Percentiles rank a stretch among this genome's conserved stretches.
These are phyloP conservation scores for Hiodon alosoides DNA, from an alignment of 2,113 vertebrate species.

Conservation along the genomic window DNA sequence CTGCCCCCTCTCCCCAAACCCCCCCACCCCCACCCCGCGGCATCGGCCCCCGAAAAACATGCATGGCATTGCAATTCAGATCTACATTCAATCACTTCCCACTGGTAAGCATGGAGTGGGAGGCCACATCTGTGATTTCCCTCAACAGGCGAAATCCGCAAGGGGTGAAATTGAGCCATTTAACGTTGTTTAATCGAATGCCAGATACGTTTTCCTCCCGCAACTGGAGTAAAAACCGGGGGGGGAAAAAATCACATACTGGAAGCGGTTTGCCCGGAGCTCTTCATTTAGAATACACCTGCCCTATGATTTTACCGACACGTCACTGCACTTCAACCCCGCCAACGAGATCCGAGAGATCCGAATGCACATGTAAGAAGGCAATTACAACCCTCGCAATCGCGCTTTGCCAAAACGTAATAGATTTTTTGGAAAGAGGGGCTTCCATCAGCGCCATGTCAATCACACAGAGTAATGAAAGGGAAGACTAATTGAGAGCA, in stretches of 20 bases:
- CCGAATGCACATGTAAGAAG: neutral
- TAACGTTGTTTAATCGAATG: constrained; percentile 21
- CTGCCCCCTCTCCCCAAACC: too few relatives aligned
- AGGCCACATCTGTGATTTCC: neutral
- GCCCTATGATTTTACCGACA: neutral
- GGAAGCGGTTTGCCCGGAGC: neutral
- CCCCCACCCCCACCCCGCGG: neutral
- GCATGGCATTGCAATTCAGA: constrained; percentile 5
- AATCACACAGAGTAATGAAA: too few relatives aligned
- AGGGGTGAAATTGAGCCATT: constrained; percentile 19
- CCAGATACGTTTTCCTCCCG: constrained; percentile 10
- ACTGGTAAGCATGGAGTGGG: constrained; percentile 14
- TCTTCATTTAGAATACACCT: constrained; percentile 8
- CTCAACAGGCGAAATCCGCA: constrained; percentile 12
- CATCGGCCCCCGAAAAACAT: neutral
- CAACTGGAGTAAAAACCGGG: neutral
- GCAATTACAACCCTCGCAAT: neutral
- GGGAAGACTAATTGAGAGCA: too few relatives aligned
- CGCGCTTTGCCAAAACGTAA: neutral
- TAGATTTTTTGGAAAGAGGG: neutral
- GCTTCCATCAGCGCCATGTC: neutral
- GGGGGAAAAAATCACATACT: neutral
- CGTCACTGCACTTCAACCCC: neutral
- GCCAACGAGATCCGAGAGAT: neutral
- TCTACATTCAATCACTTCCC: constrained; percentile 18